Base-by-base conservation (phyloP, 2,113 vertebrate species). In the Sturnus vulgaris region DNA sequence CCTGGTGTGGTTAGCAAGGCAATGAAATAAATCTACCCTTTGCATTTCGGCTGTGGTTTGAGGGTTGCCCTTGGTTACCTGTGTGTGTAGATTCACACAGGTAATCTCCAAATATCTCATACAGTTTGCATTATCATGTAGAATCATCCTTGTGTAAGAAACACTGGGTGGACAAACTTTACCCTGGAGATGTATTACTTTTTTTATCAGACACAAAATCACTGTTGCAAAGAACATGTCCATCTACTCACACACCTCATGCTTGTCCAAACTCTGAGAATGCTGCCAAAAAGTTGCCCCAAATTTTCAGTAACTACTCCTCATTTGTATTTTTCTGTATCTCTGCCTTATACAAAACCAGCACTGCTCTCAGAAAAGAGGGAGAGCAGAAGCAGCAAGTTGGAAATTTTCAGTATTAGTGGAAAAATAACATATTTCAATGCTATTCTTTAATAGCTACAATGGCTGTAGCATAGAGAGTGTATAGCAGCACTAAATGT, bases 211-310 rank as follows among this genome's bases (percentile, higher is more conserved):
- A 52, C 1, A 0, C 31, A 81, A 61, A 49, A 27, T 44, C 9
- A 75, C 23, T 30, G 12, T 16, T 35, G 21, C 39, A 49, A 8
- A 55, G 21, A 81, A 72, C 0, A 0, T 3, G 42, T 70, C 35
- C 24, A 35, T 31, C 63, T 0, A 1, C n/a, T 77, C 40, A 49
- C 76, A 88, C 12, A 68, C 9, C 15, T 75, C 30, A 19, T n/a
- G 12, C 40, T 82, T 64, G 24, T 52, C 80, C 53, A 75, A 53
- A 86, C 37, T 64, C 59, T 5, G 24, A 55, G 39, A 75, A 60
- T 0, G 0, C 19, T 55, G 10, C 19, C 47, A 35, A 63, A 80
- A 68, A 44, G 11, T 10, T 24, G 20, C 30, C 76, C n/a, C 22
- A 68, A 52, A 75, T 35, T 80, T 50, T 71, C 49, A 64, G 35